phyloP scores from a whole-genome alignment of 2,888 invertebrate genomes.

The Himalopsyche tibetana region DNA sequence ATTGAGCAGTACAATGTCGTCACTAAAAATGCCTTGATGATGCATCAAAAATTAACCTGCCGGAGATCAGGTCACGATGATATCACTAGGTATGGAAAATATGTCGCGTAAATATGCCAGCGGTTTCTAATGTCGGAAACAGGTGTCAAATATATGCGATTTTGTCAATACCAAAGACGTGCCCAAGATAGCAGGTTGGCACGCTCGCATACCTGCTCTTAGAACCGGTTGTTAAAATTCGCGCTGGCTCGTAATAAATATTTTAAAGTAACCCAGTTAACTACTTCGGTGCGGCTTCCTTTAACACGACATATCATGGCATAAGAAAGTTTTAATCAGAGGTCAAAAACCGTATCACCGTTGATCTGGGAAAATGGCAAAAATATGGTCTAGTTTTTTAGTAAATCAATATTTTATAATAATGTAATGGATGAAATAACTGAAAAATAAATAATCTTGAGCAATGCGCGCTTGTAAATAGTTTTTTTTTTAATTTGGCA shows the following conservation, averaged over 20 bases:
- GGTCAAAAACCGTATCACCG: neutral
- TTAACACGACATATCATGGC: slow-evolving; percentile 20
- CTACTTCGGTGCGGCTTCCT: slow-evolving; percentile 22
- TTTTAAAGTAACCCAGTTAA: slow-evolving; percentile 59
- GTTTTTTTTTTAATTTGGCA: too few relatives aligned
- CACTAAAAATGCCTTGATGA: neutral
- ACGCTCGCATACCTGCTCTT: neutral
- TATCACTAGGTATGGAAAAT: neutral
- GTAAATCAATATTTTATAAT: too few relatives aligned
- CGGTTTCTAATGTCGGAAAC: slow-evolving; percentile 51
- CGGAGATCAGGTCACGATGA: slow-evolving; percentile 9
- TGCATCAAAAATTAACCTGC: neutral
- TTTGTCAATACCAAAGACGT: slow-evolving; percentile 47
- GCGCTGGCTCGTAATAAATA: slow-evolving; percentile 55
- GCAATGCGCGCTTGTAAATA: too few relatives aligned
- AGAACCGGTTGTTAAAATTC: slow-evolving; percentile 56
- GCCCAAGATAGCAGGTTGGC: slow-evolving; percentile 26
- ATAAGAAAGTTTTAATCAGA: slow-evolving; percentile 2
- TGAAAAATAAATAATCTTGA: too few relatives aligned
- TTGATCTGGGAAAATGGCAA: too few relatives aligned
- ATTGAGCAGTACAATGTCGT: neutral
- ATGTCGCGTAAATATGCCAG: slow-evolving; percentile 23
- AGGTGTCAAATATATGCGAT: slow-evolving; percentile 48
- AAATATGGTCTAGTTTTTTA: too few relatives aligned
- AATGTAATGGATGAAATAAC: too few relatives aligned